Conservation (phyloP, 1,140 invertebrate species). For the Zophobas atratus region DNA sequence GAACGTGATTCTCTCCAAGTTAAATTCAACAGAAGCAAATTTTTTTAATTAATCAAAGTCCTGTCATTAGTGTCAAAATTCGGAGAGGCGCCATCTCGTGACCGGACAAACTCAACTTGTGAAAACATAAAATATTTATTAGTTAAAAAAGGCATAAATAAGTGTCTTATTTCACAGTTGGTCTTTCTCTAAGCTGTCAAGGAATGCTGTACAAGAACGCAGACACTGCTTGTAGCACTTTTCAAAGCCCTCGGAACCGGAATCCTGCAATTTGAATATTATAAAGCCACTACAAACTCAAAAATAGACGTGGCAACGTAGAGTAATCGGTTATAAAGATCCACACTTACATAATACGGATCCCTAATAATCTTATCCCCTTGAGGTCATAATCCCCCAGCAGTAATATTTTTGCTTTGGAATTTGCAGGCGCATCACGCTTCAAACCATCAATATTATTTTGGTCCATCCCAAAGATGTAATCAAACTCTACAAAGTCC, state of each 20-base stretch:
- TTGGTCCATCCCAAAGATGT: slow-evolving; percentile 94
- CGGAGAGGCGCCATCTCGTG: neutral
- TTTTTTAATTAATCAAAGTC: neutral
- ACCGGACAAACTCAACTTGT: neutral
- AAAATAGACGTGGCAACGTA: too few species aligned
- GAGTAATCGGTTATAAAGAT: neutral
- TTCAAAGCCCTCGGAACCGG: slow-evolving; percentile 77
- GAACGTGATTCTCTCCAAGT: neutral
- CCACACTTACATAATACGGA: slow-evolving; percentile 85
- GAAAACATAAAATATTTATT: neutral
- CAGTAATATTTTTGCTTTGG: slow-evolving; percentile 81
- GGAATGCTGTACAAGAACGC: slow-evolving; percentile 77
- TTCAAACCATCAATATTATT: slow-evolving; percentile 83
- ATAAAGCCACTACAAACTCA: neutral
- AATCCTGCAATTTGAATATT: slow-evolving; percentile 71
- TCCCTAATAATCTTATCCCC: slow-evolving; percentile 87
- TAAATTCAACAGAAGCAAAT: neutral
- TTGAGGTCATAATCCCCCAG: slow-evolving; percentile 87
- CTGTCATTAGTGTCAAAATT: neutral
- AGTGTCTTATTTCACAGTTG: neutral
- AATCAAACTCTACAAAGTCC: slow-evolving; percentile 87
- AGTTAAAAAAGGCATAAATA: neutral
- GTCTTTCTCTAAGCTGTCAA: slow-evolving; percentile 66
- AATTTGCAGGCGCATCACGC: slow-evolving; percentile 70
- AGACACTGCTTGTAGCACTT: slow-evolving; percentile 81